These are phyloP conservation scores for Eupithecia insigniata DNA, from an alignment of 2,888 invertebrate species.

Conservation along the genomic window DNA sequence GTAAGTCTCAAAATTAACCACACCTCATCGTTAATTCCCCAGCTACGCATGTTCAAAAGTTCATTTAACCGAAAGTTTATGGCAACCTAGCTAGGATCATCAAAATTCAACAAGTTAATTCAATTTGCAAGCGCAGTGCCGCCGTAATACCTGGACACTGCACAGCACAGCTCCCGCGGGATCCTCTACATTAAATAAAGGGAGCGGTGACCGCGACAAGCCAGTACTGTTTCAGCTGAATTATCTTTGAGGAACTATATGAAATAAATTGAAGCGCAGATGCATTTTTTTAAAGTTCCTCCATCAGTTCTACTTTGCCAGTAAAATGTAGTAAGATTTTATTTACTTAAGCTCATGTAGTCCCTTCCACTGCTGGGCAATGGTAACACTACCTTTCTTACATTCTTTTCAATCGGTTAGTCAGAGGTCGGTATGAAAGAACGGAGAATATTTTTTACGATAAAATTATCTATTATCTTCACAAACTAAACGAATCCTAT, in stretches of 20 bases:
- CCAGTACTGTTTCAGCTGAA: background rate
- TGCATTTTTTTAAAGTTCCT: background rate
- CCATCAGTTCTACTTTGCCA: background rate
- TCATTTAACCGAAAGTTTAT: background rate
- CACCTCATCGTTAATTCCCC: background rate
- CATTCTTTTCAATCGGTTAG: background rate
- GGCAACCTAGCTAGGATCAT: background rate
- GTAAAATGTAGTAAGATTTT: background rate
- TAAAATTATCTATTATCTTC: too few species aligned
- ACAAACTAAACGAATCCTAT: background rate
- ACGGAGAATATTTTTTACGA: background rate
- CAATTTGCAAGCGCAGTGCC: background rate
- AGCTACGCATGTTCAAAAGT: background rate
- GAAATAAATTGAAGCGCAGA: background rate
- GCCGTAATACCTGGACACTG: background rate
- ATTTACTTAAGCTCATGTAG: background rate
- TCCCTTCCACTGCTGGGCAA: background rate
- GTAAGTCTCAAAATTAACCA: background rate
- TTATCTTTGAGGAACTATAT: background rate
- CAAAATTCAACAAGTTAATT: slow-evolving; percentile 5
- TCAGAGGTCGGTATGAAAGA: background rate
- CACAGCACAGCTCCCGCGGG: background rate
- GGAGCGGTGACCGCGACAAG: background rate
- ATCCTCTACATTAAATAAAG: background rate
- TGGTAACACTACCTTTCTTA: background rate